These are phyloP conservation scores for Hippocampus kuda DNA, from an alignment of 2,797 vertebrate species.

Conservation along the genomic window DNA sequence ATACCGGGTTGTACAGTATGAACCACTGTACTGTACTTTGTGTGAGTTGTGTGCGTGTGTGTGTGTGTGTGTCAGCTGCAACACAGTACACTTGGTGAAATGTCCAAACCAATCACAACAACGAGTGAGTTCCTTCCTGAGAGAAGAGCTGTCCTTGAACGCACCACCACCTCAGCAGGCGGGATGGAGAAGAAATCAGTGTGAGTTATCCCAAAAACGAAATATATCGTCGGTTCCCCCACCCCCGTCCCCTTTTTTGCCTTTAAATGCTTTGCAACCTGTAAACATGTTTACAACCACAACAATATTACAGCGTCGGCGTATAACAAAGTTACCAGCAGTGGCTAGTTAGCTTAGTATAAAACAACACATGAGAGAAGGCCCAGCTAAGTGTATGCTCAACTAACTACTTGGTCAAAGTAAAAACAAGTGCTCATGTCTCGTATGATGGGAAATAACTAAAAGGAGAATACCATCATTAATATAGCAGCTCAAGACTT, in stretches of 20 bases:
- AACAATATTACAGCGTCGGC: not conserved
- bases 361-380: not conserved
- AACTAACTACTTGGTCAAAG: not conserved
- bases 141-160: slow-evolving; percentile 29
- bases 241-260: not conserved
- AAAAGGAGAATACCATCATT: not conserved
- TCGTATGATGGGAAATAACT: not conserved
- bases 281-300: slow-evolving; percentile 16
- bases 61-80: slow-evolving; percentile 14
- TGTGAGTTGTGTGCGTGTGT: slow-evolving; percentile 23
- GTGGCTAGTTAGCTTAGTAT: slow-evolving; percentile 13
- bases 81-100: slow-evolving; percentile 35
- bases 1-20: slow-evolving; percentile 43
- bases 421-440: not conserved
- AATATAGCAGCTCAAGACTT: not conserved
- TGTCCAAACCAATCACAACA: slow-evolving; percentile 16
- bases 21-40: slow-evolving; percentile 27
- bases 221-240: not conserved
- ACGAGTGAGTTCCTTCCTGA: slow-evolving; percentile 53
- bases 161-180: slow-evolving; percentile 9
- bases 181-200: not conserved
- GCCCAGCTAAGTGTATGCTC: not conserved
- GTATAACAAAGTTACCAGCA: not conserved
- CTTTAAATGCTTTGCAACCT: slow-evolving; percentile 10
- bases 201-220: not conserved